Evolutionary conservation across 2,113 vertebrate species (phyloP).

Genomic region (Symphodus melops): DNA sequence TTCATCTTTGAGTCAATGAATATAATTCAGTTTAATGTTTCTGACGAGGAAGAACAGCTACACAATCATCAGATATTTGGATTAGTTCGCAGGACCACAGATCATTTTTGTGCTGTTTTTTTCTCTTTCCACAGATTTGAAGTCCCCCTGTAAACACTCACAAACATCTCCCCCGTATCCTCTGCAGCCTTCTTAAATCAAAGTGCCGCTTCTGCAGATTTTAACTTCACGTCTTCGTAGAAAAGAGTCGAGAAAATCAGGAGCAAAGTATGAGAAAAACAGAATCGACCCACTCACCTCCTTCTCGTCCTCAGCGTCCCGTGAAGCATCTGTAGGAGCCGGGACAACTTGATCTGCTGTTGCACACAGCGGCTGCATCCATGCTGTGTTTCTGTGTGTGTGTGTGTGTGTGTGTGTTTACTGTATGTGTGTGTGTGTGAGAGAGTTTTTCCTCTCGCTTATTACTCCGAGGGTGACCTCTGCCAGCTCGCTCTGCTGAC

Average conservation of each 20-base stretch:
- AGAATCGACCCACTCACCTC: constrained; percentile 21
- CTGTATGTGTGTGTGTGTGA: constrained; percentile 32
- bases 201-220: neutral
- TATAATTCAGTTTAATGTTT: no score
- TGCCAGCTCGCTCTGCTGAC: constrained; percentile 39
- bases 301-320: constrained; percentile 45
- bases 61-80: neutral
- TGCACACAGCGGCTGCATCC: constrained; percentile 43
- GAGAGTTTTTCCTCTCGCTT: constrained; percentile 10
- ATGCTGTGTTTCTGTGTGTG: constrained; percentile 49
- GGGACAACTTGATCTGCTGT: constrained; percentile 63
- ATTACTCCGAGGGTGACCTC: constrained; percentile 54
- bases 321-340: constrained; percentile 53
- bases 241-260: neutral
- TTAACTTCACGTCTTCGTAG: neutral
- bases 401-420: constrained; percentile 31
- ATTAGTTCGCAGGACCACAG: neutral
- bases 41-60: no score
- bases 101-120: neutral
- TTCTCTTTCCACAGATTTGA: no score
- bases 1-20: no score
- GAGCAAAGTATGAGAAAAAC: neutral
- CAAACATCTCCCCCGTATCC: neutral
- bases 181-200: neutral
- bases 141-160: neutral